Evolutionary conservation across 2,888 invertebrate genomes (phyloP), one percentile per base, ranked within the genome.

Genomic region (Hylaea fasciaria): DNA sequence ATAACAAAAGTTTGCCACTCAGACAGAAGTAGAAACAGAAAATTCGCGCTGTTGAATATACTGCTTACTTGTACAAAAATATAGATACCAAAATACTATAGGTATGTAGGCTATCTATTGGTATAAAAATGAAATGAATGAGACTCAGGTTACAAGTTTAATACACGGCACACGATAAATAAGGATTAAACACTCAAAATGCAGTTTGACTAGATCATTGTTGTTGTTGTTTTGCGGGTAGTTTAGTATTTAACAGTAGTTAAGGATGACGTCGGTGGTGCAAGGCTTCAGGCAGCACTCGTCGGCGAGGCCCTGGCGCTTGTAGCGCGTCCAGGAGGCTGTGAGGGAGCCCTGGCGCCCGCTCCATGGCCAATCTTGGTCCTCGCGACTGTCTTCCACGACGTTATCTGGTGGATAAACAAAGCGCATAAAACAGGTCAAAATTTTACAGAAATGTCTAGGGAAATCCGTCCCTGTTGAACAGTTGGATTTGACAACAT

Each of bases 211-310:
- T 37, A 51, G 41, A 43, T 17, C 8, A 17, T 51, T 11, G 5
- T 40, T 10, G 39, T 44, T 22, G 28, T 41, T 37, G 8, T 37
- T 43, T 22, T n/a, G 45, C 13, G 48, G 50, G 57, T 68, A 43
- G 11, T 48, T 14, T 1, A 39, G 10, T 9, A 17, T 64, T 65
- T 70, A 81, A 61, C 83, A 83, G 58, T 81, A 83, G 57, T 65
- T 73, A 10, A 77, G 74, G 41, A 83, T 82, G 52, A 79, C 77
- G 12, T 78, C 77, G 8, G 72, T 66, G 35, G 78, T 74, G 67
- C 84, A 84, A 0, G 81, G 71, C 35, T 81, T 81, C 13, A 78
- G 68, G 66, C 83, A 84, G 67, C 83, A 84, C 44, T 83, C 81
- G 62, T 83, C 81, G 11, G 73, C 83, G 7, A 84, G 69, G 2